Evolutionary conservation across 2,797 vertebrate genomes (phyloP), one percentile per base, ranked within the genome.

Genomic region (Trematomus bernacchii): DNA sequence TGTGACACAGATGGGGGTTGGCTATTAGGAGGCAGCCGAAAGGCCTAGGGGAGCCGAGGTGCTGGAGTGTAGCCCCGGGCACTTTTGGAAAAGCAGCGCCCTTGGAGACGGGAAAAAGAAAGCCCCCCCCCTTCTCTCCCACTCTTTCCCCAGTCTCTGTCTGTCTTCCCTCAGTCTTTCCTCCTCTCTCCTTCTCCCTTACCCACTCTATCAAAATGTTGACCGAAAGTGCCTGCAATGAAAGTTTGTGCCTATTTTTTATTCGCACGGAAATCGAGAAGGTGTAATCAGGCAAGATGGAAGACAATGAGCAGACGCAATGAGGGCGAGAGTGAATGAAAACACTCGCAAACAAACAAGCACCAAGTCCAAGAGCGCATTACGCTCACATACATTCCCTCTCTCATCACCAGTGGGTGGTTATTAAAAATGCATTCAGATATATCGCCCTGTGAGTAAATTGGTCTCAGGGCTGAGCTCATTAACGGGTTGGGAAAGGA

Each of bases 1-100:
- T 99, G 97, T 98, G 97, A 99, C 97, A 97, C 97, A 98, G 97
- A 98, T 97, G 97, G 96, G 97, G 97, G 96, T 95, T 96, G 97
- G 97, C 97, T 97, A 98, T 98, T 99, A 98, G 96, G 96, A 98
- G 97, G 95, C 94, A 96, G 96, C 96, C 96, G 94, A 95, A 96
- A 96, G 97, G 97, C 97, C 97, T 97, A 95, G 85, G 98, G 98
- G 97, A 98, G 97, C 96, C 95, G 97, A 98, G 97, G 96, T 98
- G 97, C 96, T 97, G 96, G 95, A 96, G 96, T 97, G 94, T 97
- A 97, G 97, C 98, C 97, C 82, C 94, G 84, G 98, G 98, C 97
- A 94, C 93, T 97, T 97, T 92, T 97, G 96, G 96, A 98, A 97
- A 98, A 98, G 96, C 97, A 96, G 96, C 93, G 96, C 97, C 97